Evolutionary conservation across 1,140 invertebrate species (phyloP).

Genomic region (Camponotus pennsylvanicus): DNA sequence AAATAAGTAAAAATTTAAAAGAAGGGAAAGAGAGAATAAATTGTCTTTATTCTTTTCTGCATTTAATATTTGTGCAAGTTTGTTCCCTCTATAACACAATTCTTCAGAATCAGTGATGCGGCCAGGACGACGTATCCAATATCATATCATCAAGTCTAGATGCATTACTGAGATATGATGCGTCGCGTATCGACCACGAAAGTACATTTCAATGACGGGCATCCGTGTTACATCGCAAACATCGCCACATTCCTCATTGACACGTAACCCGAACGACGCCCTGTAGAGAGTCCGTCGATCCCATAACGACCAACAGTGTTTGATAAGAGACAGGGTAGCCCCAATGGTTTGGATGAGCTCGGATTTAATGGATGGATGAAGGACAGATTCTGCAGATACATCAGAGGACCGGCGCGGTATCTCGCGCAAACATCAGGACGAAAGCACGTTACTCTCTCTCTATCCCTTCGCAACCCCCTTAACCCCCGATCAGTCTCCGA

Average conservation of each 20-base stretch:
- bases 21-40: neutral
- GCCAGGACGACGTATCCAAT: neutral
- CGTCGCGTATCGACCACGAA: conserved; percentile 47
- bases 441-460: conserved; percentile 78
- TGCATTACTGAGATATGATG: conserved; percentile 52
- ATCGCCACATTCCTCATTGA: conserved; percentile 64
- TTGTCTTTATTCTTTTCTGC: neutral
- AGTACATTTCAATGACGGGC: conserved; percentile 43
- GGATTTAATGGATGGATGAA: conserved; percentile 84
- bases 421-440: conserved; percentile 78
- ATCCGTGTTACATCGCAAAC: conserved; percentile 60
- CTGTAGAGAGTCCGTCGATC: conserved; percentile 39
- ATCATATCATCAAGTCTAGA: conserved; percentile 12
- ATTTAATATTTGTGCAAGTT: neutral
- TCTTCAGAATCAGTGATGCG: neutral
- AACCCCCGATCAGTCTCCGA: conserved; percentile 45
- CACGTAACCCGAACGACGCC: conserved; percentile 61
- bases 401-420: conserved; percentile 80
- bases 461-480: conserved; percentile 34
- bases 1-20: too few species aligned
- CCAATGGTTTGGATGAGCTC: conserved; percentile 71
- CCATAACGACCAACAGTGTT: conserved; percentile 67
- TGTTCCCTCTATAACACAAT: neutral
- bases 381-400: conserved; percentile 84
- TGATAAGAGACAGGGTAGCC: conserved; percentile 68